Conservation (phyloP, 2,113 vertebrate species). For the Machaerirhynchus nigripectus region DNA sequence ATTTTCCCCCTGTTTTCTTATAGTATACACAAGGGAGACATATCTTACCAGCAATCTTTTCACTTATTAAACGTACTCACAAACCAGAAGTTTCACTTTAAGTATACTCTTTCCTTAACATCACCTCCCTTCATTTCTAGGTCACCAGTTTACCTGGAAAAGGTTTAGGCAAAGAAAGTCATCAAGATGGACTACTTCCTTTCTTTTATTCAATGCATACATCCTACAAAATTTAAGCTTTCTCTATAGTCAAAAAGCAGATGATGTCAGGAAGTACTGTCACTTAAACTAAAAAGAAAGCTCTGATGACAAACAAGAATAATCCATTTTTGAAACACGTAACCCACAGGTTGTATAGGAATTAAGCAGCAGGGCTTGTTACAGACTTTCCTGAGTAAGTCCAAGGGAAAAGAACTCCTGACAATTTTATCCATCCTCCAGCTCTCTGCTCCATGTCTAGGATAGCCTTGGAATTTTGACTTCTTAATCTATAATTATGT, state of each 20-base stretch:
- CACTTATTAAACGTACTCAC: neutral
- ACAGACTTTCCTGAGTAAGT: neutral
- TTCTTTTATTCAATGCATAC: neutral
- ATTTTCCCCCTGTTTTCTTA: neutral
- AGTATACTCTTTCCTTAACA: neutral
- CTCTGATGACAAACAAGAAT: neutral
- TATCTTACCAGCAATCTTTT: neutral
- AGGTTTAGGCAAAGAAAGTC: neutral
- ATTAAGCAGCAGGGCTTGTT: neutral
- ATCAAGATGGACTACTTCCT: neutral
- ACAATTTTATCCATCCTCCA: neutral
- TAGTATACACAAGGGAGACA: neutral
- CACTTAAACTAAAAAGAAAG: neutral
- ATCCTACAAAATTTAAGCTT: neutral
- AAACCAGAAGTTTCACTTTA: conserved; percentile 10
- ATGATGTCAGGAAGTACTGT: neutral
- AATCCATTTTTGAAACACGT: neutral
- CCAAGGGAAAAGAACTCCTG: neutral
- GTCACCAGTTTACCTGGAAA: neutral
- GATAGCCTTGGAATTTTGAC: neutral
- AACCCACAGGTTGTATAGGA: neutral
- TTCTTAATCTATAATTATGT: neutral
- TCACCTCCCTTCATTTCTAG: neutral
- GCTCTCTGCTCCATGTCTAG: neutral
- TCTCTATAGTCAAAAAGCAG: neutral